phyloP scores from a whole-genome alignment of 2,113 vertebrate genomes.

The Pedetes capensis region DNA sequence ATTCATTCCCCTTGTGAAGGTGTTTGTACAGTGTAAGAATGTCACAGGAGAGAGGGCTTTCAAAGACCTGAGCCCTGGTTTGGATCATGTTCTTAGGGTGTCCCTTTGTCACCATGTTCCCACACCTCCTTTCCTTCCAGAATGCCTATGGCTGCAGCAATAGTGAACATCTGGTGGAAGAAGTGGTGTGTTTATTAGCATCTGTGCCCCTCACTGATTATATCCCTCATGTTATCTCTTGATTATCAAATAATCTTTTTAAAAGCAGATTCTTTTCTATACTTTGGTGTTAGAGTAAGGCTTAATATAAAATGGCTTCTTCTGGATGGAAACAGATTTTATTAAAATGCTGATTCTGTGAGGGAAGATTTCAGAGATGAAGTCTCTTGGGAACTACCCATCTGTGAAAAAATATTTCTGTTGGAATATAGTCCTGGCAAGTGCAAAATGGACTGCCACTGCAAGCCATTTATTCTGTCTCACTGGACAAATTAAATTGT shows the following conservation, averaged over 20 bases:
- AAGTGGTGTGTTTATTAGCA: not conserved
- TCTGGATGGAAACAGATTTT: conserved; percentile 4
- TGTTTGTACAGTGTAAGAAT: not conserved
- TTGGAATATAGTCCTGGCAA: conserved; percentile 43
- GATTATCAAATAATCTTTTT: not conserved
- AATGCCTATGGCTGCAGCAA: not conserved
- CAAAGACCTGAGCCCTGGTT: not conserved
- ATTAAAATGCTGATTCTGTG: not conserved
- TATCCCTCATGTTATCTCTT: not conserved
- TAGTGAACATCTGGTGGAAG: not conserved
- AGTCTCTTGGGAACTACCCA: conserved; percentile 43
- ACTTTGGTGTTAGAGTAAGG: not conserved
- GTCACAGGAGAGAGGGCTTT: not conserved
- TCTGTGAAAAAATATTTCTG: conserved; percentile 59
- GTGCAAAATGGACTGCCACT: conserved; percentile 47
- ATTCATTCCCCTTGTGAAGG: not conserved
- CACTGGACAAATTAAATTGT: conserved; percentile 58
- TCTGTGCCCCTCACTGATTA: not conserved
- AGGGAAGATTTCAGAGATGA: conserved; percentile 29
- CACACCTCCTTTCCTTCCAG: not conserved
- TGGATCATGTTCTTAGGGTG: not conserved
- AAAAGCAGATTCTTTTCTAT: not conserved
- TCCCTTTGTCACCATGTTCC: not conserved
- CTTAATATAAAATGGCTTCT: conserved; percentile 6
- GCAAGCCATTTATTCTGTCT: conserved; percentile 54